Evolutionary conservation across 2,113 vertebrate species (phyloP).

Genomic region (Anoplopoma fimbria): DNA sequence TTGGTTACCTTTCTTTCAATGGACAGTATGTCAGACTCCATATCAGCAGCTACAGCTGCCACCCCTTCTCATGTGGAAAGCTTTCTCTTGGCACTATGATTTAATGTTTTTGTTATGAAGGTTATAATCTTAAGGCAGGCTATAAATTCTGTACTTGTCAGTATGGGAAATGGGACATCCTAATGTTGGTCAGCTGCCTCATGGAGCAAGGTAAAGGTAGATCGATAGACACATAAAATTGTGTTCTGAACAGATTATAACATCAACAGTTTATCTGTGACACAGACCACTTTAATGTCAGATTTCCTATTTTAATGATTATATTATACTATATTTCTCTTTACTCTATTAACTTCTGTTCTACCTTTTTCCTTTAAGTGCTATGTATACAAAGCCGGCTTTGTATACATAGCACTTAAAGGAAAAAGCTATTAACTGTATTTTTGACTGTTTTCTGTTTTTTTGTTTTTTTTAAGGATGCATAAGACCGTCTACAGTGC

Average conservation of each 20-base stretch:
- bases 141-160: slow-evolving; percentile 97
- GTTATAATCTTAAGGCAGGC: slow-evolving; percentile 95
- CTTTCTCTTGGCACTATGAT: slow-evolving; percentile 92
- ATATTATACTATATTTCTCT: no score
- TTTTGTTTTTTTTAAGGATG: slow-evolving; percentile 68
- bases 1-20: background rate
- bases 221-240: background rate
- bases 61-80: slow-evolving; percentile 91
- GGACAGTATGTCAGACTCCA: slow-evolving; percentile 90
- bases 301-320: background rate
- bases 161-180: slow-evolving; percentile 93
- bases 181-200: slow-evolving; percentile 95
- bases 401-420: no score
- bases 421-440: slow-evolving; percentile 8
- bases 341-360: no score
- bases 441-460: background rate
- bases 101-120: slow-evolving; percentile 95
- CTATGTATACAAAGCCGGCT: no score
- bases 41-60: slow-evolving; percentile 93
- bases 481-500: slow-evolving; percentile 73
- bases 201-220: slow-evolving; percentile 88
- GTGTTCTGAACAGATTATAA: background rate
- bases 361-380: no score
- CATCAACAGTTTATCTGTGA: background rate
- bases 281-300: background rate